Evolutionary conservation across 2,888 invertebrate genomes (phyloP).

Genomic region (Macaria liturata): DNA sequence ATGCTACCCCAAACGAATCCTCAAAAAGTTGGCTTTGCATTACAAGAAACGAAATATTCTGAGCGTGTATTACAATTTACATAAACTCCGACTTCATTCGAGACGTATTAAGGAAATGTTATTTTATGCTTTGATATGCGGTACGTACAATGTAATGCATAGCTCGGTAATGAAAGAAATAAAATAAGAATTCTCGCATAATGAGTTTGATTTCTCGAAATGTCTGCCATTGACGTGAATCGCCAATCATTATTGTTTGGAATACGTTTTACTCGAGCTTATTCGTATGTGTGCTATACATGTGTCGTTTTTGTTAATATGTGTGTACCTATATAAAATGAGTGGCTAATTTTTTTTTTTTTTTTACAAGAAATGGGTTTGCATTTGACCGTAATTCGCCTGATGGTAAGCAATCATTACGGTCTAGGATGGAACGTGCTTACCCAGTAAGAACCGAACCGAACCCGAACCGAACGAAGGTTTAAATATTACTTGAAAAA

Average conservation of each 20-base stretch:
- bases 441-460: too few relatives aligned
- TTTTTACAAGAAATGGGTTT: too few relatives aligned
- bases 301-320: too few relatives aligned
- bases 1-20: constrained; percentile 60
- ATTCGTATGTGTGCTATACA: too few relatives aligned
- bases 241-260: constrained; percentile 1
- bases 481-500: too few relatives aligned
- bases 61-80: constrained; percentile 72
- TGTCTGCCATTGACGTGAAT: constrained; percentile 7
- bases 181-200: constrained; percentile 34
- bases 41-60: constrained; percentile 67
- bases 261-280: not conserved
- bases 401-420: too few relatives aligned
- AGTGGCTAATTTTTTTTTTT: too few relatives aligned
- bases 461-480: too few relatives aligned
- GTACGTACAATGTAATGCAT: constrained; percentile 45
- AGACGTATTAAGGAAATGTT: constrained; percentile 74
- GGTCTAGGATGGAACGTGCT: too few relatives aligned
- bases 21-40: constrained; percentile 58
- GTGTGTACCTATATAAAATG: too few relatives aligned
- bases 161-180: constrained; percentile 34
- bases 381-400: too few relatives aligned
- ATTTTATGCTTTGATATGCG: constrained; percentile 70
- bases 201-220: constrained; percentile 11
- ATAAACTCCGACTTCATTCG: constrained; percentile 72